Percentiles rank a stretch among this genome's conserved stretches.
Evolutionary conservation across 2,113 vertebrate species (phyloP).

Genomic region (Sminthopsis crassicaudata): DNA sequence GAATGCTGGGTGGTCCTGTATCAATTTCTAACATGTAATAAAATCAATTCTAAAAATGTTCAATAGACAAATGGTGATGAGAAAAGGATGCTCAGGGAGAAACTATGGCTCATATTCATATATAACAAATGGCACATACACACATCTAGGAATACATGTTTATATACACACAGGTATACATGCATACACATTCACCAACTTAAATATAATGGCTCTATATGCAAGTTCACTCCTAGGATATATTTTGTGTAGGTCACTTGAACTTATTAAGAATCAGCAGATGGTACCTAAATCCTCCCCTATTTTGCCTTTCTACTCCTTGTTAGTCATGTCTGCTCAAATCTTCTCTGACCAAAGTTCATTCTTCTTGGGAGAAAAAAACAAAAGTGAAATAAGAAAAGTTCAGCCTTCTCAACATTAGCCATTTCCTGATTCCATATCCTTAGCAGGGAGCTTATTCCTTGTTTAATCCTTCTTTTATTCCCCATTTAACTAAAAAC

Average conservation of each 20-base stretch:
- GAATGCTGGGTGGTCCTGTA: too few species aligned
- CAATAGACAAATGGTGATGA: not conserved
- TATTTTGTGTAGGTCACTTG: not conserved
- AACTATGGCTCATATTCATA: not conserved
- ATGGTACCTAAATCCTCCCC: not conserved
- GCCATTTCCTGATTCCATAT: not conserved
- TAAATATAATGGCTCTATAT: not conserved
- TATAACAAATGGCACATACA: not conserved
- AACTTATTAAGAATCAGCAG: not conserved
- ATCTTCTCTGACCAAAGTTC: not conserved
- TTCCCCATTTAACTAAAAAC: not conserved
- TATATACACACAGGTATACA: not conserved
- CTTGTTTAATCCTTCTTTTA: not conserved
- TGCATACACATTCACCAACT: not conserved
- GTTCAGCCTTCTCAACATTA: not conserved
- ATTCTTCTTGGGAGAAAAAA: not conserved
- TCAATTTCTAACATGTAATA: too few species aligned
- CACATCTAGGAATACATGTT: not conserved
- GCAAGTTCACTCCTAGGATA: not conserved
- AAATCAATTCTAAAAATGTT: not conserved
- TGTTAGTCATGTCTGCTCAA: not conserved
- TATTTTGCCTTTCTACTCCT: not conserved
- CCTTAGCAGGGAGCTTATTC: not conserved
- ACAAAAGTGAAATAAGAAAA: not conserved
- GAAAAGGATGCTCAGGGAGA: not conserved